Evolutionary conservation across 2,797 vertebrate species (phyloP).

Genomic region (Schizopygopsis pylzovi): DNA sequence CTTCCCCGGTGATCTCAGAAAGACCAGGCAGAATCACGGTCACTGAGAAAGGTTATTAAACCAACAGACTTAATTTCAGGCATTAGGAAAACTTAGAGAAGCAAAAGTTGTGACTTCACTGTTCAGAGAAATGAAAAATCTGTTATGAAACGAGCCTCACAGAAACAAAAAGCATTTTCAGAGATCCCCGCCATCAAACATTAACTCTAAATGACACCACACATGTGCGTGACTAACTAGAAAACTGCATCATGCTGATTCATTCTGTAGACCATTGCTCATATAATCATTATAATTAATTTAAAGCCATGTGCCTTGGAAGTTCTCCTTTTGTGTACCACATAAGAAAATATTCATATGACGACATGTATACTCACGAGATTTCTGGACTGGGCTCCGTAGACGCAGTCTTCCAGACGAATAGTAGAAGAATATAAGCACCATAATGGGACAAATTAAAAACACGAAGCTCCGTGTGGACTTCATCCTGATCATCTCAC

Average conservation of each 20-base stretch:
- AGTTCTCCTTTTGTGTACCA: neutral
- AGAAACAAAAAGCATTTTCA: neutral
- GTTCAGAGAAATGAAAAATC: neutral
- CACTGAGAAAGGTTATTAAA: neutral
- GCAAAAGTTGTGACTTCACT: neutral
- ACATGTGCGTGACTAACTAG: neutral
- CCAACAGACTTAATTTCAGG: neutral
- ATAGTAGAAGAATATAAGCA: conserved; percentile 90
- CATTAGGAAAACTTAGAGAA: neutral
- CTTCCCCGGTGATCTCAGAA: neutral
- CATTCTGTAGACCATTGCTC: neutral
- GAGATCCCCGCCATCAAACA: neutral
- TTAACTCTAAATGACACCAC: neutral
- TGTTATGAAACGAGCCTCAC: neutral
- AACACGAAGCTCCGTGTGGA: conserved; percentile 85
- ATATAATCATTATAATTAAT: neutral
- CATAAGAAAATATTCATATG: neutral
- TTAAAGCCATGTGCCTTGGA: neutral
- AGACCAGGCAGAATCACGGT: neutral
- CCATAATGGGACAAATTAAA: conserved; percentile 87
- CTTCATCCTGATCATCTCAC: conserved; percentile 89
- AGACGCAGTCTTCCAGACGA: conserved; percentile 88
- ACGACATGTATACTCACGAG: conserved; percentile 80
- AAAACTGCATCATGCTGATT: too few relatives aligned
- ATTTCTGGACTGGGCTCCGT: conserved; percentile 80